These are phyloP conservation scores for Forbesichthys papilliferus DNA, from an alignment of 2,113 vertebrate genomes.

Conservation along the genomic window DNA sequence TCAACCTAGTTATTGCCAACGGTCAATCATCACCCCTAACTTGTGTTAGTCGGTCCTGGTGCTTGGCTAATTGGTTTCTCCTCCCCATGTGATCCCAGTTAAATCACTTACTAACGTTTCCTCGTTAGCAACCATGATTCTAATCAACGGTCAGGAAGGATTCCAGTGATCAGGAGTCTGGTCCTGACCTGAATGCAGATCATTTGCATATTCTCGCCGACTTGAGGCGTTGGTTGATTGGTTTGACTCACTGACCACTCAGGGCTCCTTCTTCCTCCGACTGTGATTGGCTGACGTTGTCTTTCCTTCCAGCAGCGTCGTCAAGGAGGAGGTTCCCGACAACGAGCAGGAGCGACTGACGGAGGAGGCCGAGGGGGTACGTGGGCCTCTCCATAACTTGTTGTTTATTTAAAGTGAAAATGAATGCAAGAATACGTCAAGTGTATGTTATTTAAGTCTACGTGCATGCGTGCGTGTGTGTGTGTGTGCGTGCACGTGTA, in stretches of 20 bases:
- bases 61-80: neutral
- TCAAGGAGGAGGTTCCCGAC: conserved; percentile 86
- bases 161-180: conserved; percentile 17
- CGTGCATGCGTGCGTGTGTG: neutral
- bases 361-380: conserved; percentile 82
- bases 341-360: conserved; percentile 85
- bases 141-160: neutral
- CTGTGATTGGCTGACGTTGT: neutral
- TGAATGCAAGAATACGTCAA: neutral
- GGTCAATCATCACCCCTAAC: neutral
- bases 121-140: neutral
- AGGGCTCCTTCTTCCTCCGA: neutral
- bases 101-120: conserved; percentile 16
- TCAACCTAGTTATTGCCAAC: too few relatives aligned
- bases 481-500: conserved; percentile 45
- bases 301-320: conserved; percentile 66
- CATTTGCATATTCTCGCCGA: conserved; percentile 29
- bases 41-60: conserved; percentile 2
- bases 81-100: conserved; percentile 14
- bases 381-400: conserved; percentile 37
- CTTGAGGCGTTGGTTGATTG: neutral
- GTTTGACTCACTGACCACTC: neutral
- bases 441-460: neutral
- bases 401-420: conserved; percentile 4
- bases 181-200: conserved; percentile 13